phyloP scores from a whole-genome alignment of 2,797 vertebrate species.

The Thamnophis elegans region DNA sequence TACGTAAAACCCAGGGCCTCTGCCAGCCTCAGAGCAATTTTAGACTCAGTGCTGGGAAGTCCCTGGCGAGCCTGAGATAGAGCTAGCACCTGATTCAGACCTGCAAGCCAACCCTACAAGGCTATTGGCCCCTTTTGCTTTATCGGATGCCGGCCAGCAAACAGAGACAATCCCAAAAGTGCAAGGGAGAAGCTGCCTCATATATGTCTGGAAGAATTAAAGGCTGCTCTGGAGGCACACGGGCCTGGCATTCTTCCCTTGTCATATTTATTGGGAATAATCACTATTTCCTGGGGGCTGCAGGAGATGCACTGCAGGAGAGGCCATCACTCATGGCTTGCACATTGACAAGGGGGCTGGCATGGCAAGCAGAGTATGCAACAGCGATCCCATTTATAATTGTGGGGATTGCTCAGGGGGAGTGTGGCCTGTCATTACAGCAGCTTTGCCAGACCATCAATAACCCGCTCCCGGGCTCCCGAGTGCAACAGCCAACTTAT shows the following conservation, averaged over 20 bases:
- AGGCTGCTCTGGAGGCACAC: not conserved
- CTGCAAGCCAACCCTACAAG: not conserved
- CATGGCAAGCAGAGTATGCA: not conserved
- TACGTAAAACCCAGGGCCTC: not conserved
- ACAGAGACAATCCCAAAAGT: not conserved
- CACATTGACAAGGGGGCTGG: conserved; percentile 13
- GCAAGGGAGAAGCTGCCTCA: not conserved
- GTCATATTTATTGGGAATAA: conserved; percentile 15
- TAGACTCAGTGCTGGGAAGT: not conserved
- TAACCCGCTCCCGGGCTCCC: conserved; percentile 16
- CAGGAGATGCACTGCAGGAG: not conserved
- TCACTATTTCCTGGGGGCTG: not conserved
- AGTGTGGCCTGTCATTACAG: conserved; percentile 23
- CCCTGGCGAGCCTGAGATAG: not conserved
- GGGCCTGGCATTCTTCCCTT: not conserved
- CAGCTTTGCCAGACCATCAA: conserved; percentile 28
- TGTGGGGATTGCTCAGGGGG: conserved; percentile 20
- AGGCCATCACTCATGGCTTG: conserved; percentile 2
- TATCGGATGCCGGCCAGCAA: not conserved
- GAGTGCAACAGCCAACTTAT: conserved; percentile 21
- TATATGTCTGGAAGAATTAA: not conserved
- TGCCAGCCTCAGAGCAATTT: not conserved
- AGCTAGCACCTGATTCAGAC: not conserved
- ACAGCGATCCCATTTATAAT: conserved; percentile 24
- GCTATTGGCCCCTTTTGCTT: not conserved